Conservation (phyloP, 2,888 invertebrate genomes). For the Drosophila monieri region DNA sequence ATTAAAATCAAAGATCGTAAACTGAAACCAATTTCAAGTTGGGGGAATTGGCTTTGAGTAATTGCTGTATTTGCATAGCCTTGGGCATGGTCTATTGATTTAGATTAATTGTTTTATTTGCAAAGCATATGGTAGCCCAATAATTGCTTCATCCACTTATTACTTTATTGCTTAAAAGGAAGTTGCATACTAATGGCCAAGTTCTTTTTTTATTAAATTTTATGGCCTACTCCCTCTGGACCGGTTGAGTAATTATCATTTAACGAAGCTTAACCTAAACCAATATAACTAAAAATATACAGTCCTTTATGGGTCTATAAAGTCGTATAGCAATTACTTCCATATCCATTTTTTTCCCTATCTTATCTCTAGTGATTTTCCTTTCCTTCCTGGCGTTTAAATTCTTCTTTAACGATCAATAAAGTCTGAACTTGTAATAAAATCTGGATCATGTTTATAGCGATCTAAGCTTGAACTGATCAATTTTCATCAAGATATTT, state of each 20-base stretch:
- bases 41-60: constrained; percentile 21
- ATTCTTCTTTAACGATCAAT: constrained; percentile 28
- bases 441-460: constrained; percentile 19
- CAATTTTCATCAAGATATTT: constrained; percentile 11
- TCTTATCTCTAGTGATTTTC: background rate
- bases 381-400: background rate
- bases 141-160: background rate
- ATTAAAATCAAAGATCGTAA: constrained; percentile 34
- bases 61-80: constrained; percentile 30
- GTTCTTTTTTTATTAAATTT: constrained; percentile 2
- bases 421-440: constrained; percentile 8
- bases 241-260: background rate
- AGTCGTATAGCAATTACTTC: background rate
- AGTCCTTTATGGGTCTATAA: background rate
- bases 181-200: background rate
- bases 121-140: background rate
- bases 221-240: background rate
- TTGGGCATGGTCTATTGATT: constrained; percentile 28
- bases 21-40: constrained; percentile 30
- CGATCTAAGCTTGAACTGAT: constrained; percentile 8
- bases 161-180: background rate
- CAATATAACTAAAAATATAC: constrained; percentile 6
- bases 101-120: constrained; percentile 21
- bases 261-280: constrained; percentile 1
- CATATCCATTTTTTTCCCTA: background rate